These are phyloP conservation scores for Arenaria interpres DNA, from an alignment of 2,113 vertebrate species.

Conservation along the genomic window DNA sequence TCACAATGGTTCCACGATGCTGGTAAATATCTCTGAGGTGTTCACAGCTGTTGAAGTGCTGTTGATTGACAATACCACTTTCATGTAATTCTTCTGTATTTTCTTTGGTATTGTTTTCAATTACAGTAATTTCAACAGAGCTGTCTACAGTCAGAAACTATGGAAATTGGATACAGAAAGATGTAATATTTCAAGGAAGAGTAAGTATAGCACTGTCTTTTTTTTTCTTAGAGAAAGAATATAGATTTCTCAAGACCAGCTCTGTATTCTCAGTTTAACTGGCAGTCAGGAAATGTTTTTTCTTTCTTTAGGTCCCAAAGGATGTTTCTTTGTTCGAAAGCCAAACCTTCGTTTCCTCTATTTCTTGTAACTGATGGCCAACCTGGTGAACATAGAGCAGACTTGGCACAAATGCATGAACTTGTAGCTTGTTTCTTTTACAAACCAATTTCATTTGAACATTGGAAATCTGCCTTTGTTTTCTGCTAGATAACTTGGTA, in stretches of 20 bases:
- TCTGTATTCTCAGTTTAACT: constrained; percentile 4
- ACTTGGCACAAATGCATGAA: constrained; percentile 19
- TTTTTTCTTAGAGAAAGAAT: not conserved
- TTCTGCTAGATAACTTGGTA: constrained; percentile 10
- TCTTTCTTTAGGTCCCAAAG: constrained; percentile 18
- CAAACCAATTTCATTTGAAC: not conserved
- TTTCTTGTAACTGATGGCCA: constrained; percentile 4
- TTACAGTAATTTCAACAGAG: not conserved
- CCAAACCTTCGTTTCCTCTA: constrained; percentile 42
- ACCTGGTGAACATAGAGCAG: constrained; percentile 31
- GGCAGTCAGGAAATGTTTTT: constrained; percentile 23
- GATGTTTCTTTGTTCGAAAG: constrained; percentile 59
- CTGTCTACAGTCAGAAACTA: not conserved
- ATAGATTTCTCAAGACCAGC: not conserved
- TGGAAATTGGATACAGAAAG: constrained; percentile 30
- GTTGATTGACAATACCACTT: not conserved
- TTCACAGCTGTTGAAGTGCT: not conserved
- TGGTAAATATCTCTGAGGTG: not conserved
- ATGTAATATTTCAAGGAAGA: not conserved
- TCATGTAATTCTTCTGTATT: not conserved
- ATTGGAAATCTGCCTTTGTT: constrained; percentile 19
- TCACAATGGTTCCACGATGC: not conserved
- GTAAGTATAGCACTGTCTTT: not conserved
- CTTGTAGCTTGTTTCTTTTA: constrained; percentile 24
- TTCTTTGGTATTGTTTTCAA: constrained; percentile 33